Evolutionary conservation across 2,113 vertebrate genomes (phyloP), one percentile per base, ranked within the genome.

Genomic region (Sceloporus tristichus): DNA sequence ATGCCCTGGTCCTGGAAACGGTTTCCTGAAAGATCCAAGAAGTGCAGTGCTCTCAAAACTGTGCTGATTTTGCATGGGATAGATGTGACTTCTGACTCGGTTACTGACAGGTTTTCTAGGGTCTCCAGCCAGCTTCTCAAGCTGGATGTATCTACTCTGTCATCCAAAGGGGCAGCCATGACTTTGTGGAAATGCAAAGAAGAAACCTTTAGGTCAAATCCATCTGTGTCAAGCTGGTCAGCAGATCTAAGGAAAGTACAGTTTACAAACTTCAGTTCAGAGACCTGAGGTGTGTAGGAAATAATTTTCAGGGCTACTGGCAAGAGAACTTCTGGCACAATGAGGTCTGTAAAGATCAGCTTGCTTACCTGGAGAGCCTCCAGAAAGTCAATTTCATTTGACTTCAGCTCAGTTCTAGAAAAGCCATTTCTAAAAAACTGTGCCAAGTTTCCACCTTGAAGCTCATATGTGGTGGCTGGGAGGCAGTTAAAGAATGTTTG

Each of bases 11-110:
- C 95, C 1, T 84, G 25, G 0, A 96, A 88, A 76, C 84, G 90
- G 86, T 97, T 97, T 16, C 94, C 94, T 0, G 97, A 96, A 90
- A 97, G 2, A 23, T 95, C 94, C 59, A 97, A 91, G 38, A 88
- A 92, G 27, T 0, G 90, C 84, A 97, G 93, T 0, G 79, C 54
- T 1, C 18, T 1, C 85, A 97, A 95, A n/a, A 56, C 0, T 65
- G 0, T 87, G 27, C 96, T 89, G 0, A 91, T 6, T 16, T 84
- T 48, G 59, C 96, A 97, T 53, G 96, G 87, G 84, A 97, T 80
- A 85, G 53, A 86, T 6, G 85, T 92, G 76, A 97, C 5, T 0
- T 0, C 77, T 19, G 94, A 95, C 21, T 81, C 1, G 0, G 92
- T 94, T 85, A 97, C 42, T 6, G 73, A 78, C 89, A 97, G 92